A percentile compares a stretch with the other conserved stretches of the same genome.
phyloP scores from a whole-genome alignment of 2,797 vertebrate genomes.

The Agapornis canus region DNA sequence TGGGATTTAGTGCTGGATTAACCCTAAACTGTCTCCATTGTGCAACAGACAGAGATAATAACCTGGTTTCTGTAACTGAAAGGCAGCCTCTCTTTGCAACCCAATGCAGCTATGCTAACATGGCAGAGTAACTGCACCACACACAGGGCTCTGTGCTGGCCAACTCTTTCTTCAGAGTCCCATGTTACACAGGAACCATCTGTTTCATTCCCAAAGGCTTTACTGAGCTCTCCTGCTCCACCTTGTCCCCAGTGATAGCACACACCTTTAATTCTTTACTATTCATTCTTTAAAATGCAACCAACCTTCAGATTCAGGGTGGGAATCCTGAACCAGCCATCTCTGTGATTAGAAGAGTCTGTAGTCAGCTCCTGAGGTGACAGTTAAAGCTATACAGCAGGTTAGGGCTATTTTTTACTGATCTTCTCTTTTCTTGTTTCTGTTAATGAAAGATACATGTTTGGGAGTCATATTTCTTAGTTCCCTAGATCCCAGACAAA shows the following conservation, averaged over 20 bases:
- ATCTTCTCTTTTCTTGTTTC: conserved; percentile 54
- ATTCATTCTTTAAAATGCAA: not conserved
- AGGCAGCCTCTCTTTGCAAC: not conserved
- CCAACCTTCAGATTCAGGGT: not conserved
- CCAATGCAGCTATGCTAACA: accelerated
- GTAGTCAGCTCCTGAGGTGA: not conserved
- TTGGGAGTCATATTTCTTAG: conserved; percentile 33
- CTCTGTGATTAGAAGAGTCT: not conserved
- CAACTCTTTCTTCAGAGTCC: not conserved
- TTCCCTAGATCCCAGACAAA: conserved; percentile 30
- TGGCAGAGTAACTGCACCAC: not conserved
- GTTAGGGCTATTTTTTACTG: conserved; percentile 37
- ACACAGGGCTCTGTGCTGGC: not conserved
- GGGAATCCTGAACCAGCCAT: conserved; percentile 1
- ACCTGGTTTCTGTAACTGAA: not conserved
- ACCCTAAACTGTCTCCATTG: not conserved
- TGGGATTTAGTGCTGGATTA: not conserved
- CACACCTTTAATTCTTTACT: not conserved
- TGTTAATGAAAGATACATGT: conserved; percentile 52
- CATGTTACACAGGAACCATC: not conserved
- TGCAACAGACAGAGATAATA: not conserved
- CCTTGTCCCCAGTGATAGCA: not conserved
- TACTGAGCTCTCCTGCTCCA: not conserved
- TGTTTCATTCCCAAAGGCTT: not conserved
- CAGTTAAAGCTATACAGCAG: conserved; percentile 17